A percentile compares a stretch with the other conserved stretches of the same genome.
Conservation (phyloP, 2,888 invertebrate genomes). For the Crocallis elinguaria region DNA sequence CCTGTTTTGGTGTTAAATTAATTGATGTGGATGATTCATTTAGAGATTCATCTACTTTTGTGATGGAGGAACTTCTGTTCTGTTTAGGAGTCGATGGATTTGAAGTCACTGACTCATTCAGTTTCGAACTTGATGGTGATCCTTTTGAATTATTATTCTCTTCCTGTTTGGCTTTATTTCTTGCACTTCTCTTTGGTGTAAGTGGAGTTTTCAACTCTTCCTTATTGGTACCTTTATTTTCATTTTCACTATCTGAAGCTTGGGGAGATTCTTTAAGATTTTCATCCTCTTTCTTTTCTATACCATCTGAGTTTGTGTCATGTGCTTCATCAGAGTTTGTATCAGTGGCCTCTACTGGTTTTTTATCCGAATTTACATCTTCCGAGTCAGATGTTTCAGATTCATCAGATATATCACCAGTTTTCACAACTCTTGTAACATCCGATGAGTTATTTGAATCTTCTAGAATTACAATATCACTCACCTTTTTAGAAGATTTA, state of each 20-base stretch:
- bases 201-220: slow-evolving; percentile 26
- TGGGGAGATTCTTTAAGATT: slow-evolving; percentile 23
- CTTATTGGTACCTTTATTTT: slow-evolving; percentile 13
- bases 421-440: slow-evolving; percentile 12
- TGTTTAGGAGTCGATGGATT: slow-evolving; percentile 60
- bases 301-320: background rate
- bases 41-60: slow-evolving; percentile 58
- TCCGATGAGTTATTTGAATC: slow-evolving; percentile 44
- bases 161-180: slow-evolving; percentile 54
- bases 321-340: background rate
- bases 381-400: background rate
- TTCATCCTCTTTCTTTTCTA: slow-evolving; percentile 19
- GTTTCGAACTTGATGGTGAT: slow-evolving; percentile 49
- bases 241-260: slow-evolving; percentile 14
- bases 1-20: slow-evolving; percentile 75
- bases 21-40: slow-evolving; percentile 54
- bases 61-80: slow-evolving; percentile 55
- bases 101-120: slow-evolving; percentile 57
- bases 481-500: slow-evolving; percentile 19
- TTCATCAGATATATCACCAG: slow-evolving; percentile 3
- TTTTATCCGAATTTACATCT: background rate
- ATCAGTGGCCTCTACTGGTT: background rate
- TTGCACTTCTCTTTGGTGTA: slow-evolving; percentile 60
- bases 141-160: slow-evolving; percentile 51
- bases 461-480: slow-evolving; percentile 43